A percentile compares a stretch with the other conserved stretches of the same genome.
Conservation (phyloP, 2,888 invertebrate species). For the Ceratothoa steindachneri region DNA sequence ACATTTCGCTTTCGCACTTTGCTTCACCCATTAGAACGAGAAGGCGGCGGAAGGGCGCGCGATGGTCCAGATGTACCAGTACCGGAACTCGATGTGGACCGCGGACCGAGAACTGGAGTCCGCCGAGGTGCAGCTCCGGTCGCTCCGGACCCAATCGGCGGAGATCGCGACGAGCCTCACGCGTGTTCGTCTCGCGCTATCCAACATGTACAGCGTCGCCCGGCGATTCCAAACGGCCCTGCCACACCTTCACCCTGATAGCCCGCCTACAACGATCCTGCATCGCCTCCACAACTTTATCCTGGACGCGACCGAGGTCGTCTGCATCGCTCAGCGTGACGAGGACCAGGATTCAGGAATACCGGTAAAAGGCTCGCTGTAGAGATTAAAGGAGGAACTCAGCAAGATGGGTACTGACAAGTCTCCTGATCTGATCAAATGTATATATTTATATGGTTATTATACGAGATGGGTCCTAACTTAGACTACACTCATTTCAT, state of each 20-base stretch:
- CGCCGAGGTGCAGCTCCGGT: not conserved
- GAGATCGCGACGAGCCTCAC: not conserved
- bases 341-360: not conserved
- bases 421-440: no score
- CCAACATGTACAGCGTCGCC: conserved; percentile 21
- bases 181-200: conserved; percentile 54
- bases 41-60: not conserved
- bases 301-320: not conserved
- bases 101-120: not conserved
- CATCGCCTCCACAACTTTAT: conserved; percentile 1
- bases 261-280: not conserved
- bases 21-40: not conserved
- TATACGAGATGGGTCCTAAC: no score
- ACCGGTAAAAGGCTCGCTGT: not conserved
- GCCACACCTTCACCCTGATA: not conserved
- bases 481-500: no score
- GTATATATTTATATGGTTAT: no score
- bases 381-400: no score
- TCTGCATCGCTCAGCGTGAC: not conserved
- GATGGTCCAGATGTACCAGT: not conserved
- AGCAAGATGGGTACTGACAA: no score
- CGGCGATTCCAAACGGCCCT: conserved; percentile 7
- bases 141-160: not conserved
- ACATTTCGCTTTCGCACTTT: no score
- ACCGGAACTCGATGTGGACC: not conserved